Evolutionary conservation across 2,797 vertebrate genomes (phyloP).

Genomic region (Myotis daubentonii): DNA sequence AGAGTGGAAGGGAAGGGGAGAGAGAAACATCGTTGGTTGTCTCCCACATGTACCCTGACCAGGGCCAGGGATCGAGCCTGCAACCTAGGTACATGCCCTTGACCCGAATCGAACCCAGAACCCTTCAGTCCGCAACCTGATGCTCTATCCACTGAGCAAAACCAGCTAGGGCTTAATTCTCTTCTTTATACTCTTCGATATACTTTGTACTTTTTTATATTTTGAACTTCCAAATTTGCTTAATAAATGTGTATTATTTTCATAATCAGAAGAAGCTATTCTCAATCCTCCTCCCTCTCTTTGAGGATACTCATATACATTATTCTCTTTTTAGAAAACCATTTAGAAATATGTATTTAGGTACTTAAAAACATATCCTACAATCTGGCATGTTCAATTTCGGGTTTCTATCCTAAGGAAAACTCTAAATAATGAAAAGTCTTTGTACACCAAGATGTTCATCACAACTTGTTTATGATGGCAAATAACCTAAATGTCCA

Average conservation of each 20-base stretch:
- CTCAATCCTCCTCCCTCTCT: neutral
- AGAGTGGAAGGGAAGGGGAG: too few relatives aligned
- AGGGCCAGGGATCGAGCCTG: too few relatives aligned
- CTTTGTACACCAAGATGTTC: neutral
- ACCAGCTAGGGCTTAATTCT: neutral
- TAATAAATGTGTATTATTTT: conserved; percentile 34
- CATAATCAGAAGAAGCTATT: conserved; percentile 40
- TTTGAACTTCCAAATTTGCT: conserved; percentile 40
- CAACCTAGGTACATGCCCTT: too few relatives aligned
- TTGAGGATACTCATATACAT: neutral
- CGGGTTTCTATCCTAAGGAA: conserved; percentile 26
- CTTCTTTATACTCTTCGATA: neutral
- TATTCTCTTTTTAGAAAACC: conserved; percentile 1
- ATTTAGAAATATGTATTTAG: conserved; percentile 27
- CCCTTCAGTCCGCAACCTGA: too few relatives aligned
- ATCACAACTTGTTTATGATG: neutral
- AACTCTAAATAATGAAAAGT: neutral
- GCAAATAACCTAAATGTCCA: neutral
- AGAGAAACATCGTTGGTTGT: too few relatives aligned
- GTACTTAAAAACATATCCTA: conserved; percentile 44
- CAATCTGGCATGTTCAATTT: conserved; percentile 24
- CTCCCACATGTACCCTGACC: too few relatives aligned
- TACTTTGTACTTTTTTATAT: neutral
- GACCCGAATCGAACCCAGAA: too few relatives aligned
- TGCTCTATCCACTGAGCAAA: too few relatives aligned